phyloP scores from a whole-genome alignment of 2,797 vertebrate genomes.

The Chloroceryle inda region DNA sequence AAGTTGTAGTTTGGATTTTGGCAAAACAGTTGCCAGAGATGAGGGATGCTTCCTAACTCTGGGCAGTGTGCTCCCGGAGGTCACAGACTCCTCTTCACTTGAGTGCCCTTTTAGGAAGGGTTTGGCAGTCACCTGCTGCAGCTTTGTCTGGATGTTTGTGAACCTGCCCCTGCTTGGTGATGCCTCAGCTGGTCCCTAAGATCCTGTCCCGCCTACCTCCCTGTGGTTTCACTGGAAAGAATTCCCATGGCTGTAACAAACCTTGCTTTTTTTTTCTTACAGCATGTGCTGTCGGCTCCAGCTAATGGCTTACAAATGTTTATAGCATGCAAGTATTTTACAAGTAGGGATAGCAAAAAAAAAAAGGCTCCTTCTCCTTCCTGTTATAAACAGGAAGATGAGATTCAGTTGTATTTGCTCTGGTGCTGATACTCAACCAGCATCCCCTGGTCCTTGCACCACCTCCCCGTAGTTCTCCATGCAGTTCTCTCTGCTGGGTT shows the following conservation, averaged over 20 bases:
- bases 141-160: slow-evolving; percentile 28
- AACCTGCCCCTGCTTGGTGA: background rate
- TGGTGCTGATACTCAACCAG: background rate
- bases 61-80: background rate
- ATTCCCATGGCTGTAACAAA: background rate
- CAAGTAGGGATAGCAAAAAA: background rate
- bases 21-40: background rate
- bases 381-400: background rate
- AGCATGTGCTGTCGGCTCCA: background rate
- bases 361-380: background rate
- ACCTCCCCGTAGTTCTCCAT: background rate
- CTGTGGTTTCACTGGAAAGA: background rate
- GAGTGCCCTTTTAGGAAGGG: background rate
- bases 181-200: background rate
- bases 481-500: background rate
- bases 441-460: background rate
- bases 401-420: background rate
- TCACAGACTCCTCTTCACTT: background rate
- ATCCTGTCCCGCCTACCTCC: background rate
- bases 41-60: background rate
- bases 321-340: background rate
- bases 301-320: slow-evolving; percentile 53
- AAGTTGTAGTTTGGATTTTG: background rate
- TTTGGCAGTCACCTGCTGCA: background rate
- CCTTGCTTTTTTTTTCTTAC: background rate